phyloP scores from a whole-genome alignment of 2,797 vertebrate genomes.

The Acanthurus leucopareius region DNA sequence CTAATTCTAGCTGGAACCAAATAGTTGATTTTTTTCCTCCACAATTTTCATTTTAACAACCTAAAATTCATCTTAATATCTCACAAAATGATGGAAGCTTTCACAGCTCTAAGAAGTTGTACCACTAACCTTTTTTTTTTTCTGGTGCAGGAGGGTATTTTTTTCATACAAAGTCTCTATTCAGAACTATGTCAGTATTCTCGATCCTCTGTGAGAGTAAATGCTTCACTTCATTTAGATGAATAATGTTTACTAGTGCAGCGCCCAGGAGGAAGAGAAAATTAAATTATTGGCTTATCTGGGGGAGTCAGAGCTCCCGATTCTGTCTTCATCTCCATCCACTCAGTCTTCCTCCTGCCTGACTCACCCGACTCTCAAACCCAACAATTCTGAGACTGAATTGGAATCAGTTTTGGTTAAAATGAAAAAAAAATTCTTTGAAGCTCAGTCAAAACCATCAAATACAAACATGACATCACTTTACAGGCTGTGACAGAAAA shows the following conservation, averaged over 20 bases:
- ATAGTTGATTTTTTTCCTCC: not conserved
- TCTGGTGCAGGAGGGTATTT: not conserved
- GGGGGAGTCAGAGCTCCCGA: conserved; percentile 59
- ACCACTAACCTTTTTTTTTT: not conserved
- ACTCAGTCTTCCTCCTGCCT: conserved; percentile 25
- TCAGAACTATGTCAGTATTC: conserved; percentile 39
- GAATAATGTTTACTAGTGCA: conserved; percentile 66
- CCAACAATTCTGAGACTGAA: conserved; percentile 26
- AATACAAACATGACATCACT: not conserved
- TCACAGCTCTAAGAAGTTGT: not conserved
- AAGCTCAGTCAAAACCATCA: not conserved
- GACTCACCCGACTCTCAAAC: conserved; percentile 20
- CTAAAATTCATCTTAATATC: not conserved
- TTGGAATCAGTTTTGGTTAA: not conserved
- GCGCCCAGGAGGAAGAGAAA: conserved; percentile 63
- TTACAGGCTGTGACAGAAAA: not conserved
- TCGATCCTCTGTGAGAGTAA: conserved; percentile 34
- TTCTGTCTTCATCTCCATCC: conserved; percentile 51
- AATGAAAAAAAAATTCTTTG: too few relatives aligned
- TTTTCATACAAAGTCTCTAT: conserved; percentile 27
- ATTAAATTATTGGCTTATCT: conserved; percentile 79
- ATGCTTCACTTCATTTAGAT: conserved; percentile 64
- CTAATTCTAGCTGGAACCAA: not conserved
- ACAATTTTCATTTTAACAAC: not conserved
- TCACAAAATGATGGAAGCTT: not conserved